Conservation (phyloP, 2,797 vertebrate species). For the Leptatherina wallacei region DNA sequence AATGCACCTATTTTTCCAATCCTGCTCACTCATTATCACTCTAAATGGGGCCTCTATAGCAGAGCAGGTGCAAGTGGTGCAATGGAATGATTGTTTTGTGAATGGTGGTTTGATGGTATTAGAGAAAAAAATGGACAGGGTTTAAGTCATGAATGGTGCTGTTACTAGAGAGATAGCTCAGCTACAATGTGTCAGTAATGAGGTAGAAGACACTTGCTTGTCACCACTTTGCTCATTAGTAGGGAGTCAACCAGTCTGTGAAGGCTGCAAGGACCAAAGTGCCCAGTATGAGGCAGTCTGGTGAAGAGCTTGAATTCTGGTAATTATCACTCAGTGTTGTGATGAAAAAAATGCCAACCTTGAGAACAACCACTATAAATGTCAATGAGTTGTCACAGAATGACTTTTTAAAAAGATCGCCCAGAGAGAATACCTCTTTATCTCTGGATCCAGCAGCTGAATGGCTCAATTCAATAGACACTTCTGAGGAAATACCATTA, state of each 20-base stretch:
- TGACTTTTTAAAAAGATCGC: slow-evolving; percentile 30
- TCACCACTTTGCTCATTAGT: slow-evolving; percentile 63
- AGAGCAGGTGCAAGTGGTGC: slow-evolving; percentile 59
- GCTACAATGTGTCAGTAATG: slow-evolving; percentile 73
- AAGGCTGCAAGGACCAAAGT: slow-evolving; percentile 76
- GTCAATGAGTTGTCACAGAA: slow-evolving; percentile 41
- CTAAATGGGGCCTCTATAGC: slow-evolving; percentile 61
- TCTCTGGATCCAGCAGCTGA: slow-evolving; percentile 32
- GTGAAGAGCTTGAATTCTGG: slow-evolving; percentile 42
- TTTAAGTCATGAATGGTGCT: slow-evolving; percentile 57
- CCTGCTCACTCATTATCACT: slow-evolving; percentile 67
- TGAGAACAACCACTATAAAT: slow-evolving; percentile 49
- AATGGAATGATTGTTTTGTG: slow-evolving; percentile 65
- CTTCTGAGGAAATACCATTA: slow-evolving; percentile 36
- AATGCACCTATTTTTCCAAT: slow-evolving; percentile 70
- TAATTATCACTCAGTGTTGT: slow-evolving; percentile 36
- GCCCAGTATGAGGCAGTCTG: slow-evolving; percentile 68
- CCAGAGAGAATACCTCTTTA: slow-evolving; percentile 34
- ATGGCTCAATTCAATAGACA: slow-evolving; percentile 36
- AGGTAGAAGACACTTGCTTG: slow-evolving; percentile 73
- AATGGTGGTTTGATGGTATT: slow-evolving; percentile 72
- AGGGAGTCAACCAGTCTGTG: slow-evolving; percentile 43
- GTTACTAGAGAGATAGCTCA: slow-evolving; percentile 60
- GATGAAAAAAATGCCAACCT: slow-evolving; percentile 37
- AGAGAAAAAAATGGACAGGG: slow-evolving; percentile 42